Evolutionary conservation across 1,140 invertebrate species (phyloP).

Genomic region (Laupala kohalensis): DNA sequence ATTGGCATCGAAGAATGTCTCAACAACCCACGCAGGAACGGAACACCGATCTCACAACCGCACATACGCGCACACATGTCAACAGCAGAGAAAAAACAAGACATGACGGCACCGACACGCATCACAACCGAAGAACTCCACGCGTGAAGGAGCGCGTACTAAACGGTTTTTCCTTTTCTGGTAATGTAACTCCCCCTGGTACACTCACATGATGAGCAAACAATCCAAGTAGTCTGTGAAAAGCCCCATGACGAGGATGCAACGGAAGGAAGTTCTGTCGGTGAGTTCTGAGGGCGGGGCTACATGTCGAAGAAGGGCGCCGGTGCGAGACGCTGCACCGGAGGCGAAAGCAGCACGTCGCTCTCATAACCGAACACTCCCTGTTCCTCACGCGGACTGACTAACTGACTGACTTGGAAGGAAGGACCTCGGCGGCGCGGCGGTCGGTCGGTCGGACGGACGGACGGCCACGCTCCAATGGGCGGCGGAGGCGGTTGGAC

Average conservation of each 20-base stretch:
- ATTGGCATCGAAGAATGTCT: too few relatives aligned
- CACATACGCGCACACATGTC: constrained; percentile 91
- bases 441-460: too few relatives aligned
- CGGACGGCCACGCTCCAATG: too few relatives aligned
- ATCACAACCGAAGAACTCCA: background rate
- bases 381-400: background rate
- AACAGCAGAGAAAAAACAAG: constrained; percentile 25
- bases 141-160: background rate
- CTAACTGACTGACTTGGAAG: background rate
- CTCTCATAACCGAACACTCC: background rate
- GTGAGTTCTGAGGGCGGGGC: background rate
- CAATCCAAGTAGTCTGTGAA: background rate
- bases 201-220: background rate
- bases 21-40: too few relatives aligned
- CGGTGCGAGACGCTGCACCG: too few relatives aligned
- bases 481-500: too few relatives aligned
- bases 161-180: too few relatives aligned
- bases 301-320: too few relatives aligned
- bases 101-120: background rate
- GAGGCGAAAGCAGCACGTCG: background rate
- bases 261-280: background rate
- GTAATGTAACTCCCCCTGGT: too few relatives aligned
- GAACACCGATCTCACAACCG: too few relatives aligned
- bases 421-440: too few relatives aligned
- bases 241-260: background rate